A percentile compares a stretch with the other conserved stretches of the same genome.
Conservation (phyloP, 2,888 invertebrate species). For the Drosophila meridiana region DNA sequence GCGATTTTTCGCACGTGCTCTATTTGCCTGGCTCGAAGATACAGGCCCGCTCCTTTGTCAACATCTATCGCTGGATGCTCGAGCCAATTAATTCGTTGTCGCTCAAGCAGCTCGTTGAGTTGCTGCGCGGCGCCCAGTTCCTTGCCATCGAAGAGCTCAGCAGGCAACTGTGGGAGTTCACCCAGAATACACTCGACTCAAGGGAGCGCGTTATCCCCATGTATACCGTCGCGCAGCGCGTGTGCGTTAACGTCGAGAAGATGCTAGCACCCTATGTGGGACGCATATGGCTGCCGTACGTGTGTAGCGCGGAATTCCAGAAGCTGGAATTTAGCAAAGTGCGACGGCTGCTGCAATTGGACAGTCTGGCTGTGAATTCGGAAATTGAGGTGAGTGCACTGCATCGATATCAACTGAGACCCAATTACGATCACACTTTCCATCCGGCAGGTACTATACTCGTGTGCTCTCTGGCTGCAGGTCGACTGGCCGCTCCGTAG, state of each 20-base stretch:
- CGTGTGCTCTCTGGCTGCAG: conserved; percentile 32
- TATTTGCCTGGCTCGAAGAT: conserved; percentile 32
- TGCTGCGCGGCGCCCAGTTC: conserved; percentile 25
- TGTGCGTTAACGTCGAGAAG: conserved; percentile 5
- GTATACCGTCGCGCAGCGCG: neutral
- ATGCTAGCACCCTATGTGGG: conserved; percentile 11
- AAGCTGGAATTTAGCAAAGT: neutral
- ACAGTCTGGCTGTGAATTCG: conserved; percentile 38
- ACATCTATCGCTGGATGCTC: conserved; percentile 41
- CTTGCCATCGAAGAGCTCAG: conserved; percentile 22
- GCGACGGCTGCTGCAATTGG: neutral
- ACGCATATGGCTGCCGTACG: conserved; percentile 29
- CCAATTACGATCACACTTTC: neutral
- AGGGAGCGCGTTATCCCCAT: neutral
- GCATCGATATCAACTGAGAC: neutral
- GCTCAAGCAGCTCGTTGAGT: conserved; percentile 11
- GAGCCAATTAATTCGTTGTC: neutral
- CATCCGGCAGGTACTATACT: conserved; percentile 26
- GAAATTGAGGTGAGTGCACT: conserved; percentile 47
- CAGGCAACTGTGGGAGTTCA: conserved; percentile 7
- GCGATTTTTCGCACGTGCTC: neutral
- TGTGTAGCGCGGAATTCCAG: conserved; percentile 23
- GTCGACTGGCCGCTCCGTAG: conserved; percentile 32
- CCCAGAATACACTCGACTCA: neutral
- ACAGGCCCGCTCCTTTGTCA: conserved; percentile 23